Evolutionary conservation across 2,797 vertebrate species (phyloP).

Genomic region (Prionace glauca): DNA sequence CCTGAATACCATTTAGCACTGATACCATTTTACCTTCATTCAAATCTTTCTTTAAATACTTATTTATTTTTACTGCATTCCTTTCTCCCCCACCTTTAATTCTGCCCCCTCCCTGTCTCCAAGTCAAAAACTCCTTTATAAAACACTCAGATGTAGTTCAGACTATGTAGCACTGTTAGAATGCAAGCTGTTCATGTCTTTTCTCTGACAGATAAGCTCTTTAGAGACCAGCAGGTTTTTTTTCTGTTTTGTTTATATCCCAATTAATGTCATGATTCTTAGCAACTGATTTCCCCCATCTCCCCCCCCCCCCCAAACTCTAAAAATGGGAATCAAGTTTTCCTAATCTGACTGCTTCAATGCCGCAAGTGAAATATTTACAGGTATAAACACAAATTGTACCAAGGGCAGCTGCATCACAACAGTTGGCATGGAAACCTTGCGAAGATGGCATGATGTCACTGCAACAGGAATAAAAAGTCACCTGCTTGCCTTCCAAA

Average conservation of each 20-base stretch:
- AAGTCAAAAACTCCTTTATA: neutral
- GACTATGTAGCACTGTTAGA: neutral
- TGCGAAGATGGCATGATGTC: conserved; percentile 36
- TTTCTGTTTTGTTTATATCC: neutral
- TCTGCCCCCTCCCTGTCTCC: neutral
- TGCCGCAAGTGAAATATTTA: conserved; percentile 6
- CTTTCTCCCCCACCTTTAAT: neutral
- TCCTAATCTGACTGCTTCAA: neutral
- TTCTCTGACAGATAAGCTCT: neutral
- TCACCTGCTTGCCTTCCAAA: conserved; percentile 32
- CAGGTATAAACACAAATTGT: conserved; percentile 33
- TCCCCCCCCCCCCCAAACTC: neutral
- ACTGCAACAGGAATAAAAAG: conserved; percentile 35
- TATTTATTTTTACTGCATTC: neutral
- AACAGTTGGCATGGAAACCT: conserved; percentile 35
- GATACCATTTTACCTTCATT: neutral
- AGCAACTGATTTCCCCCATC: neutral
- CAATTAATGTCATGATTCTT: neutral
- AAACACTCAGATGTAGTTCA: neutral
- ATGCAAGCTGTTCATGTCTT: neutral
- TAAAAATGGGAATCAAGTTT: neutral
- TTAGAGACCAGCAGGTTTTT: neutral
- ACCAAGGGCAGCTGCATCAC: conserved; percentile 22
- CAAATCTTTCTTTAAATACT: neutral
- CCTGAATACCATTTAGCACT: neutral